Percentiles rank a stretch among this genome's conserved stretches.
Conservation (phyloP, 2,113 vertebrate species). For the Recurvirostra avosetta region DNA sequence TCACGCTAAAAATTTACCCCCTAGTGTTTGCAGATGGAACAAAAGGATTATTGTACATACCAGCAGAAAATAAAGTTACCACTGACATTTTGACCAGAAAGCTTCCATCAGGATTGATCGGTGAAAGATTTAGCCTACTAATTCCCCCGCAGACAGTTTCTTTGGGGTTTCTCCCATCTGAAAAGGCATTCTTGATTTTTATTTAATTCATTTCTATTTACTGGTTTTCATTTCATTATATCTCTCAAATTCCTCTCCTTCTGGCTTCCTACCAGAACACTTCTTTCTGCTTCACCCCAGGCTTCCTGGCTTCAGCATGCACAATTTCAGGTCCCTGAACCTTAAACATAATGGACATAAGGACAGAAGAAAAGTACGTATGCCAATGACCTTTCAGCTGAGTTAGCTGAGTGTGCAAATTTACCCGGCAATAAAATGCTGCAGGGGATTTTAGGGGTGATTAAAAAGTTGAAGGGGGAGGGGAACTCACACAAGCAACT, state of each 20-base stretch:
- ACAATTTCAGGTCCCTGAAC: background rate
- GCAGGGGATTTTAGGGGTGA: constrained; percentile 3
- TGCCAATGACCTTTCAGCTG: background rate
- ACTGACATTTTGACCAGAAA: constrained; percentile 70
- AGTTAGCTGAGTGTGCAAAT: constrained; percentile 25
- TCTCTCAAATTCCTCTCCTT: constrained; percentile 16
- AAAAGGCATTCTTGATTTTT: background rate
- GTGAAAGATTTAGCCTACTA: constrained; percentile 22
- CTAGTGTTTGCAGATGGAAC: constrained; percentile 78
- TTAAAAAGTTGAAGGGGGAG: background rate
- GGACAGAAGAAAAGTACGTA: background rate
- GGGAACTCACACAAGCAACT: background rate
- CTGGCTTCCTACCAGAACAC: constrained; percentile 29
- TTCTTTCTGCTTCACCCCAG: background rate
- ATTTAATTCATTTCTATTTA: constrained; percentile 4
- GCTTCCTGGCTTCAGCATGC: background rate
- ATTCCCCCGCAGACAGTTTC: background rate
- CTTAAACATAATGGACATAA: background rate
- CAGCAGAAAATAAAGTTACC: constrained; percentile 70
- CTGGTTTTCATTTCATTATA: background rate
- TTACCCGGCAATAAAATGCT: constrained; percentile 32
- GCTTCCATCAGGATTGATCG: constrained; percentile 30
- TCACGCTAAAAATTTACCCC: constrained; percentile 77
- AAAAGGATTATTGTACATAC: constrained; percentile 73
- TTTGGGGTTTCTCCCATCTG: background rate